A percentile compares a stretch with the other conserved stretches of the same genome.
Evolutionary conservation across 2,888 invertebrate genomes (phyloP).

Genomic region (Scrobipalpa costella): DNA sequence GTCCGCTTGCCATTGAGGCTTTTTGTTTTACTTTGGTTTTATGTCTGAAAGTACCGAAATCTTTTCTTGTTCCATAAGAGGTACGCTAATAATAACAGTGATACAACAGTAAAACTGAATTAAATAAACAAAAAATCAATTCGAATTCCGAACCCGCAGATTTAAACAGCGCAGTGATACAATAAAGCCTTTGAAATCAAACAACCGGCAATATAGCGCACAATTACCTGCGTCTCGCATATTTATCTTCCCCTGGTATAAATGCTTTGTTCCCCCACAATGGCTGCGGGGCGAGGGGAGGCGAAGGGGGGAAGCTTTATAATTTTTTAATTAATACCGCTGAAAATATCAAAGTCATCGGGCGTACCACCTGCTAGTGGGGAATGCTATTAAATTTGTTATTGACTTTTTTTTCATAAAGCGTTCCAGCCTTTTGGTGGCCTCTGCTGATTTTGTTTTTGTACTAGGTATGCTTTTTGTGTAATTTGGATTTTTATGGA

Average conservation of each 20-base stretch:
- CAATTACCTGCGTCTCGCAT: constrained; percentile 75
- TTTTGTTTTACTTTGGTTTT: too few relatives aligned
- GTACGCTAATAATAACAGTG: too few relatives aligned
- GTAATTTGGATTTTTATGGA: background rate
- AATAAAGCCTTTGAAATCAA: constrained; percentile 74
- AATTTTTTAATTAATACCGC: constrained; percentile 80
- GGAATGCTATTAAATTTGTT: constrained; percentile 66
- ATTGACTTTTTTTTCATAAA: constrained; percentile 64
- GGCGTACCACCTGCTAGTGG: constrained; percentile 62
- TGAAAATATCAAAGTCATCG: constrained; percentile 81
- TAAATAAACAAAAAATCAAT: constrained; percentile 1
- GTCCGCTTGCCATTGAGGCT: too few relatives aligned
- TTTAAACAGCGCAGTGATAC: constrained; percentile 49
- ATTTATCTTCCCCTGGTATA: constrained; percentile 76
- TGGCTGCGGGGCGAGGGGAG: constrained; percentile 49
- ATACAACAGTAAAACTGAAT: background rate
- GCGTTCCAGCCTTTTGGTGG: constrained; percentile 53
- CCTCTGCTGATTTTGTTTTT: background rate
- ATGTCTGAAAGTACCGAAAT: too few relatives aligned
- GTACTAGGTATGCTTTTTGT: background rate
- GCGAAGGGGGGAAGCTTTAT: constrained; percentile 69
- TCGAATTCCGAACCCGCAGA: background rate
- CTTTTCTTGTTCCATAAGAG: too few relatives aligned
- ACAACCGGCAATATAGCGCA: constrained; percentile 74
- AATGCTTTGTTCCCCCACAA: constrained; percentile 73